These are phyloP conservation scores for Charanyca ferruginea DNA, from an alignment of 2,888 invertebrate species.

Conservation along the genomic window DNA sequence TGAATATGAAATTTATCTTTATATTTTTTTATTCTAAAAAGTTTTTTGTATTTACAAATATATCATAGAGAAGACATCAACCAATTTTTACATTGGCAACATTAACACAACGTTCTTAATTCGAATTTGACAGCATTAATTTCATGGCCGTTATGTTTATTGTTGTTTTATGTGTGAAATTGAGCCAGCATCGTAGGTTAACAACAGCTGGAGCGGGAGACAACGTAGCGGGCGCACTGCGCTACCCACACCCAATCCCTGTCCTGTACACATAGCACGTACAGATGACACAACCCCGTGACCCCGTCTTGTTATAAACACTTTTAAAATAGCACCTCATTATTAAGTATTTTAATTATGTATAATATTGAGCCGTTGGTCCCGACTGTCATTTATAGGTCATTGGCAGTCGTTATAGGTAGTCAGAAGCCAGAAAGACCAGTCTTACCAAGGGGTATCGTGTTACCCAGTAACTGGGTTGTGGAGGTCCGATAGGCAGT, in stretches of 20 bases:
- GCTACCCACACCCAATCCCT: slow-evolving; percentile 57
- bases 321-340: slow-evolving; percentile 21
- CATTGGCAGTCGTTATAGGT: too few species aligned
- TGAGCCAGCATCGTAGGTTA: slow-evolving; percentile 73
- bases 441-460: too few species aligned
- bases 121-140: slow-evolving; percentile 8
- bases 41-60: background rate
- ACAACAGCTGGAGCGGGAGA: slow-evolving; percentile 84
- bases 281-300: slow-evolving; percentile 42
- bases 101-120: background rate
- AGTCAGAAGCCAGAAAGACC: too few species aligned
- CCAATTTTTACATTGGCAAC: slow-evolving; percentile 1
- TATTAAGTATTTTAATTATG: too few species aligned
- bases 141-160: background rate
- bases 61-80: slow-evolving; percentile 2
- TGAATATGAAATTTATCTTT: background rate
- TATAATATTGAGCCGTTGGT: too few species aligned
- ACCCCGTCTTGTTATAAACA: slow-evolving; percentile 56
- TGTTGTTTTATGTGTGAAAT: slow-evolving; percentile 60
- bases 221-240: slow-evolving; percentile 77
- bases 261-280: slow-evolving; percentile 25
- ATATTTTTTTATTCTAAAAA: background rate
- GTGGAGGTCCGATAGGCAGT: too few species aligned
- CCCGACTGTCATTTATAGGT: too few species aligned
- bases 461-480: too few species aligned